Conservation (phyloP, 2,797 vertebrate genomes). For the Delichon dasypus region DNA sequence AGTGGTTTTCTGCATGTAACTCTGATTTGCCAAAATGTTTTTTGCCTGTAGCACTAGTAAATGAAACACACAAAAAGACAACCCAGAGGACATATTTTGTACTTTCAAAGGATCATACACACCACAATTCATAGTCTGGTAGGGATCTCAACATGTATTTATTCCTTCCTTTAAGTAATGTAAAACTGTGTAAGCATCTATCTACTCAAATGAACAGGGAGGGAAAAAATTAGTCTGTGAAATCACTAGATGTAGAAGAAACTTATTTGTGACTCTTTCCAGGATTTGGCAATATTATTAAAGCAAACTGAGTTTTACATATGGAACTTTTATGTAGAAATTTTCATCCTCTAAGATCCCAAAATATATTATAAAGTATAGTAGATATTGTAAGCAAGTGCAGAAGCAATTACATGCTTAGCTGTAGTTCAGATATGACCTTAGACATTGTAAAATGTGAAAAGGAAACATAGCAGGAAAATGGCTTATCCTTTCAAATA, state of each 20-base stretch:
- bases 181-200: not conserved
- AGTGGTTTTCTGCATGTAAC: not conserved
- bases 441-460: not conserved
- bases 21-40: conserved; percentile 5
- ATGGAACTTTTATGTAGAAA: not conserved
- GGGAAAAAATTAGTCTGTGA: not conserved
- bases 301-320: not conserved
- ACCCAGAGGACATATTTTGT: not conserved
- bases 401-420: not conserved
- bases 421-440: not conserved
- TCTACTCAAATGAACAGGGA: not conserved
- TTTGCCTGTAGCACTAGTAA: not conserved
- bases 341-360: not conserved
- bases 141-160: not conserved
- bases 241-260: not conserved
- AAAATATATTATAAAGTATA: not conserved
- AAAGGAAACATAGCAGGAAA: not conserved
- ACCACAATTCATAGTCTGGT: not conserved
- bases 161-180: not conserved
- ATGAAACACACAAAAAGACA: not conserved
- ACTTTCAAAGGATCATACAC: not conserved
- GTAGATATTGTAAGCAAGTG: not conserved
- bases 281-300: not conserved
- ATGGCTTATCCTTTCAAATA: not conserved
- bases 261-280: not conserved